Conservation (phyloP, 1,140 invertebrate genomes). For the Spodoptera frugiperda region DNA sequence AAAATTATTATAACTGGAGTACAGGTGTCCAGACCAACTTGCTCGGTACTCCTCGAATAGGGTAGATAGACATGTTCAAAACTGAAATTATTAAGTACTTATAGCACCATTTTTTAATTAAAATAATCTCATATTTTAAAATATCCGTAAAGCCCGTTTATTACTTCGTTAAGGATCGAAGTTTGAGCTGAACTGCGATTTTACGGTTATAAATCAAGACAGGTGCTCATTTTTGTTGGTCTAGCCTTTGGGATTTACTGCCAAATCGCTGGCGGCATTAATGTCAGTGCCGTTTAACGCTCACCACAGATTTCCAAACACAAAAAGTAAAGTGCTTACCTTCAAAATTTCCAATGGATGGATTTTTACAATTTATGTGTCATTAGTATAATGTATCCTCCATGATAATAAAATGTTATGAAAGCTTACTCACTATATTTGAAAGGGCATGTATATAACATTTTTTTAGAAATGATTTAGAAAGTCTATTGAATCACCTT, state of each 20-base stretch:
- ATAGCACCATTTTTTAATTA: no score
- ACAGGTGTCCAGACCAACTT: no score
- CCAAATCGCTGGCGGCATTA: slow-evolving; percentile 6
- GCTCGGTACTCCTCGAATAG: no score
- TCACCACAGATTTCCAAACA: not conserved
- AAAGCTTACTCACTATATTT: not conserved
- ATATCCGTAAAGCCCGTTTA: not conserved
- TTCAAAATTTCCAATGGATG: slow-evolving; percentile 12
- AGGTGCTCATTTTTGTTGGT: slow-evolving; percentile 11
- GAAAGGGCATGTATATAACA: no score
- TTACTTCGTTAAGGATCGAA: slow-evolving; percentile 8
- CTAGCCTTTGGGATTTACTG: slow-evolving; percentile 18
- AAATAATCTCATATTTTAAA: no score
- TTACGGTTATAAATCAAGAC: not conserved
- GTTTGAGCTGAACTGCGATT: slow-evolving; percentile 13
- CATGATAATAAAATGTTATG: not conserved
- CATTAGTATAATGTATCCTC: not conserved
- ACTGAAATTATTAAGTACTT: no score
- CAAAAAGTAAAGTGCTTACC: slow-evolving; percentile 12
- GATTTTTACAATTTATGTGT: not conserved
- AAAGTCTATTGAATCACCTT: no score
- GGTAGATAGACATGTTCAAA: no score
- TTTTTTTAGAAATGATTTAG: no score
- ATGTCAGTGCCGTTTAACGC: slow-evolving; percentile 16
- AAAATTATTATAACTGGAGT: no score